A percentile compares a stretch with the other conserved stretches of the same genome.
Evolutionary conservation across 2,113 vertebrate genomes (phyloP).

Genomic region (Eidolon helvum): DNA sequence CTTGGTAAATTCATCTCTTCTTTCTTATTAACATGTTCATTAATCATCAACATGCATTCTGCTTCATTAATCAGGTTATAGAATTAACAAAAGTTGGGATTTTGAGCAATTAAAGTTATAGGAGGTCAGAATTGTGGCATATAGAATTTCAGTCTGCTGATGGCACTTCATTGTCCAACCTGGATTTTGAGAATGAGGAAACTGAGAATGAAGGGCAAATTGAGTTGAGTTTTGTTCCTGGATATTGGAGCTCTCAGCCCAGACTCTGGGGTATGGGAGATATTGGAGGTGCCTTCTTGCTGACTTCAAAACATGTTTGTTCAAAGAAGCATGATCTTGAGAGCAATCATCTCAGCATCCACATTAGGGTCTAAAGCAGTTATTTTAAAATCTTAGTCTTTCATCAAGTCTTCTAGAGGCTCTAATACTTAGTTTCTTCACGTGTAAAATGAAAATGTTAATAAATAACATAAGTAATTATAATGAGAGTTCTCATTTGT

Average conservation of each 20-base stretch:
- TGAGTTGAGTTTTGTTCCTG: background rate
- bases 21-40: slow-evolving; percentile 49
- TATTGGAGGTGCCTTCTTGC: background rate
- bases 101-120: slow-evolving; percentile 20
- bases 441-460: background rate
- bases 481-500: background rate
- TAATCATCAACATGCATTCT: slow-evolving; percentile 42
- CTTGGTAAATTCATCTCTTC: slow-evolving; percentile 34
- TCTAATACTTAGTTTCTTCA: background rate
- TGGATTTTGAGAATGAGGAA: background rate
- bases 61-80: slow-evolving; percentile 48
- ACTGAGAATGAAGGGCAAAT: background rate
- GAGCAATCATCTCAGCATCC: background rate
- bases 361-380: background rate
- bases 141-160: background rate
- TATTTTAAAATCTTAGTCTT: background rate
- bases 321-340: background rate
- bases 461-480: background rate
- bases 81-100: slow-evolving; percentile 36
- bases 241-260: background rate
- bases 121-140: background rate
- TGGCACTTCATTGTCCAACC: background rate
- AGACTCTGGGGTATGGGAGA: background rate
- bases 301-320: background rate
- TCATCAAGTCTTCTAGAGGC: background rate